Percentiles rank a stretch among this genome's conserved stretches.
phyloP scores from a whole-genome alignment of 2,797 vertebrate species.

The Xiphophorus birchmanni region DNA sequence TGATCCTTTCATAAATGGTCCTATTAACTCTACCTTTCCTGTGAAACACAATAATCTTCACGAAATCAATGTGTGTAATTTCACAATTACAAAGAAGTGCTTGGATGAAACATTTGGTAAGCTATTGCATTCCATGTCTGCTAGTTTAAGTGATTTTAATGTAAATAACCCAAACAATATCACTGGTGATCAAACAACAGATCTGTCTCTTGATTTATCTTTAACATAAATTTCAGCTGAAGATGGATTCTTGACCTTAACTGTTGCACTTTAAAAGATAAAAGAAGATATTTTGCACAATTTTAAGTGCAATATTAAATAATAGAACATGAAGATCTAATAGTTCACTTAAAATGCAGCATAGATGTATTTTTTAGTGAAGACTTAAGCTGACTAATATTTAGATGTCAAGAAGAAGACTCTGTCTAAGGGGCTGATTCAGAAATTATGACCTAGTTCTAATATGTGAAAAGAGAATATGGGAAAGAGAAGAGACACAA shows the following conservation, averaged over 20 bases:
- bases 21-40: slow-evolving; percentile 7
- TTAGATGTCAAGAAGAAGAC: background rate
- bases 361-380: background rate
- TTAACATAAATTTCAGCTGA: background rate
- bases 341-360: background rate
- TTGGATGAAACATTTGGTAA: background rate
- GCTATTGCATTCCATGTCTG: background rate
- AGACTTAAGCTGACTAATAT: background rate
- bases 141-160: background rate
- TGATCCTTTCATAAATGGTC: slow-evolving; percentile 16
- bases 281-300: background rate
- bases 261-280: background rate
- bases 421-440: background rate
- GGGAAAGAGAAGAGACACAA: background rate
- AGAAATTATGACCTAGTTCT: background rate
- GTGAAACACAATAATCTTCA: background rate
- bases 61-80: background rate
- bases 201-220: background rate
- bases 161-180: background rate
- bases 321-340: background rate
- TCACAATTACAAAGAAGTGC: background rate
- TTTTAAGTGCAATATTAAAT: background rate
- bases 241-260: background rate
- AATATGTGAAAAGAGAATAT: background rate
- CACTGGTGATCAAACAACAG: background rate